A percentile compares a stretch with the other conserved stretches of the same genome.
Evolutionary conservation across 2,113 vertebrate genomes (phyloP).

Genomic region (Chloropsis cyanopogon): DNA sequence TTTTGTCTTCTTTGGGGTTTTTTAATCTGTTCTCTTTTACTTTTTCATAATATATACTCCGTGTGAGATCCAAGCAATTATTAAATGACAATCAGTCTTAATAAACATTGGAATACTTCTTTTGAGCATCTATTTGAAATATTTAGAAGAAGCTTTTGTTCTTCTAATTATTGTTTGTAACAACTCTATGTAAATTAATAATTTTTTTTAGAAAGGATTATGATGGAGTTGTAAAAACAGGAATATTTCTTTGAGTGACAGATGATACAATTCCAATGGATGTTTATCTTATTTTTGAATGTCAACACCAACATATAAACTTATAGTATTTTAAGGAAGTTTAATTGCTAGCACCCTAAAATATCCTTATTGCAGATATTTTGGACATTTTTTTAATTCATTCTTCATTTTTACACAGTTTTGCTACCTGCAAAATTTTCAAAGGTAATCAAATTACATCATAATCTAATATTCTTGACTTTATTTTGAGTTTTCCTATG

Average conservation of each 20-base stretch:
- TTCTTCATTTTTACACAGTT: neutral
- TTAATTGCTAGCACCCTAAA: neutral
- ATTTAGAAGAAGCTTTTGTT: neutral
- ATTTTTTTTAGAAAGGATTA: neutral
- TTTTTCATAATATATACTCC: neutral
- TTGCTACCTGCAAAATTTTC: neutral
- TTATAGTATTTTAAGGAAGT: neutral
- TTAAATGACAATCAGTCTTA: neutral
- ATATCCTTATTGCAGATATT: neutral
- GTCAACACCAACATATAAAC: neutral
- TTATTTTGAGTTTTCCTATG: neutral
- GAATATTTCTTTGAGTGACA: neutral
- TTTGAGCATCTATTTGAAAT: neutral
- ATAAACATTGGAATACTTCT: neutral
- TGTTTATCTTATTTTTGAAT: neutral
- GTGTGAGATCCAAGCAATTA: neutral
- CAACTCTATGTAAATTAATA: neutral
- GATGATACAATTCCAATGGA: neutral
- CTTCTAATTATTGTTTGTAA: neutral
- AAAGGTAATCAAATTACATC: neutral
- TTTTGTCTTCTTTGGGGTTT: neutral
- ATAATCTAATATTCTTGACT: neutral
- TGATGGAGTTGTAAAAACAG: neutral
- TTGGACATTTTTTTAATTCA: neutral
- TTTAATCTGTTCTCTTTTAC: neutral